Conservation (phyloP, 1,140 invertebrate species). For the Zelostemma sp. region DNA sequence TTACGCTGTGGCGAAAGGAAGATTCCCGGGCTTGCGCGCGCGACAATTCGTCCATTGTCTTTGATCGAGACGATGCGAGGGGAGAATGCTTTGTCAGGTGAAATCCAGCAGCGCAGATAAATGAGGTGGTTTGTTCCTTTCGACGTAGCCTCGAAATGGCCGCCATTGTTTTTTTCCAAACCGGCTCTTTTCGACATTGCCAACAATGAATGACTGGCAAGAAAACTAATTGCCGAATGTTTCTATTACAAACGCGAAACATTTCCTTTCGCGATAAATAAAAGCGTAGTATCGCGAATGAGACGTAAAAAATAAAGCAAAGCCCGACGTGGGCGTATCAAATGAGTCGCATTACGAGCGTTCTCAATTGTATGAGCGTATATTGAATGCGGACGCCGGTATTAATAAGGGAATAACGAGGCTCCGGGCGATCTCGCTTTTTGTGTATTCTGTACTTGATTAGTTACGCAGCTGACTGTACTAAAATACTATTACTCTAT, state of each 20-base stretch:
- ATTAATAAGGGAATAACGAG: conserved; percentile 42
- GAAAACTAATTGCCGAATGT: no score
- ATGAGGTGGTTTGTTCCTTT: conserved; percentile 48
- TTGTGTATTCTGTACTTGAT: conserved; percentile 38
- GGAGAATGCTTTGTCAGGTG: conserved; percentile 49
- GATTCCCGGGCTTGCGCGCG: conserved; percentile 41
- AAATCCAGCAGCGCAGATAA: conserved; percentile 47
- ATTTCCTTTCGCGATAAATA: neutral
- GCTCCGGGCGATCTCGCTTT: conserved; percentile 30
- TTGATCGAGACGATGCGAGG: conserved; percentile 44
- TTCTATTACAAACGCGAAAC: no score
- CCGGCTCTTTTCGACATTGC: conserved; percentile 10
- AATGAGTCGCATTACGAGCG: conserved; percentile 23
- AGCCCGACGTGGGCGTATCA: neutral
- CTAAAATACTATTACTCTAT: conserved; percentile 47
- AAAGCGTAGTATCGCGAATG: no score
- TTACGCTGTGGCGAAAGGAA: conserved; percentile 20
- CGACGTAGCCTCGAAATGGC: conserved; percentile 40
- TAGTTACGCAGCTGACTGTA: conserved; percentile 33
- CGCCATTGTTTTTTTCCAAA: conserved; percentile 41
- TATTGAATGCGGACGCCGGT: conserved; percentile 24
- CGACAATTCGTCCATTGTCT: conserved; percentile 48
- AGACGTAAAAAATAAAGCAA: neutral
- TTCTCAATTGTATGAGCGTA: conserved; percentile 23
- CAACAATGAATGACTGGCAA: no score